Evolutionary conservation across 2,113 vertebrate genomes (phyloP).

Genomic region (Pholis gunnellus): DNA sequence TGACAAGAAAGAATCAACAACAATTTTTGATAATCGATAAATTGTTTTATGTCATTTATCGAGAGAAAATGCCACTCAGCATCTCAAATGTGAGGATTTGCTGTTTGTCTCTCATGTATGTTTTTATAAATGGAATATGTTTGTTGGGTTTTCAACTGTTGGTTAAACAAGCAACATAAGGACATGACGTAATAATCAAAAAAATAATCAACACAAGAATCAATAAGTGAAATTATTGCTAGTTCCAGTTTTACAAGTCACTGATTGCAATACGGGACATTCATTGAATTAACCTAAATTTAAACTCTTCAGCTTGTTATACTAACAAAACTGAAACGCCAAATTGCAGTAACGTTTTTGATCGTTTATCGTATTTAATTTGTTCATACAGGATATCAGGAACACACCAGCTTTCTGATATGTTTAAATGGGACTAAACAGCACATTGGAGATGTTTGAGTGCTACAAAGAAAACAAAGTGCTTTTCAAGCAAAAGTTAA

Average conservation of each 20-base stretch:
- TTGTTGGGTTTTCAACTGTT: not conserved
- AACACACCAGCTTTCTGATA: not conserved
- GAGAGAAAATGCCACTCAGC: not conserved
- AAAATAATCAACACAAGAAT: not conserved
- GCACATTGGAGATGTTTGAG: slow-evolving; percentile 43
- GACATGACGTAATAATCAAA: not conserved
- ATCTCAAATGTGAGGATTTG: not conserved
- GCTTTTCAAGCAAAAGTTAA: slow-evolving; percentile 37
- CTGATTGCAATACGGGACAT: not conserved
- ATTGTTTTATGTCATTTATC: not conserved
- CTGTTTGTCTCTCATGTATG: not conserved
- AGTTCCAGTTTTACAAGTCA: not conserved
- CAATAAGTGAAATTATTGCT: not conserved
- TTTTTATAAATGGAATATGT: not conserved
- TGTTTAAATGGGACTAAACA: slow-evolving; percentile 9
- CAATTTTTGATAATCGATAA: not conserved
- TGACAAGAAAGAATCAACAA: not conserved
- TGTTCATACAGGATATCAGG: slow-evolving; percentile 14
- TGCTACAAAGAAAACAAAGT: slow-evolving; percentile 28
- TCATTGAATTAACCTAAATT: slow-evolving; percentile 29
- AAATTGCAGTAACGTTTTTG: not conserved
- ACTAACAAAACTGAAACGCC: slow-evolving; percentile 13
- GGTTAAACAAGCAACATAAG: not conserved
- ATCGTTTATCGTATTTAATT: not conserved
- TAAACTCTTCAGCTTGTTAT: not conserved